A percentile compares a stretch with the other conserved stretches of the same genome.
phyloP scores from a whole-genome alignment of 1,140 invertebrate species.

The Lethocerus indicus region DNA sequence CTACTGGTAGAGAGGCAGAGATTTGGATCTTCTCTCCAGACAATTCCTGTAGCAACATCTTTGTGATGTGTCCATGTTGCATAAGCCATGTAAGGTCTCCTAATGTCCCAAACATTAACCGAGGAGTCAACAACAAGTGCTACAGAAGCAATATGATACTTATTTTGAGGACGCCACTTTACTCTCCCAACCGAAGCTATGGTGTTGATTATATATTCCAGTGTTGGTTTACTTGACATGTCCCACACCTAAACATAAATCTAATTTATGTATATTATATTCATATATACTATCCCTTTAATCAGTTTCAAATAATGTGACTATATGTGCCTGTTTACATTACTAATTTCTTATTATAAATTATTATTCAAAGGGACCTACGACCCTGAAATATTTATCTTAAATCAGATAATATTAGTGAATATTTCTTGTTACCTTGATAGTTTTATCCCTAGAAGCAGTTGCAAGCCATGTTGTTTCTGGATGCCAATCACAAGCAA shows the following conservation, averaged over 20 bases:
- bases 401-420: not conserved
- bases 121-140: conserved; percentile 82
- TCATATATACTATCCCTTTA: not conserved
- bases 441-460: conserved; percentile 85
- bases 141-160: conserved; percentile 81
- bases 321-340: not conserved
- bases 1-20: conserved; percentile 72
- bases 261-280: not conserved
- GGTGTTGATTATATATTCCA: conserved; percentile 80
- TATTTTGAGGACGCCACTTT: conserved; percentile 84
- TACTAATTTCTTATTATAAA: not conserved
- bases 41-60: conserved; percentile 80
- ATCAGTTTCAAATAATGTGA: not conserved
- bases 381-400: not conserved
- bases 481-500: conserved; percentile 95
- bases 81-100: conserved; percentile 85
- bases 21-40: conserved; percentile 71
- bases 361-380: not conserved
- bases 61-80: conserved; percentile 86
- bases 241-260: conserved; percentile 68
- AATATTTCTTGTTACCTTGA: conserved; percentile 45
- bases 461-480: conserved; percentile 79
- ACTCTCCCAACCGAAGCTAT: conserved; percentile 87
- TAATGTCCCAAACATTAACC: conserved; percentile 90
- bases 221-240: conserved; percentile 50